phyloP scores from a whole-genome alignment of 2,113 vertebrate species.

The Pluvianellus socialis region DNA sequence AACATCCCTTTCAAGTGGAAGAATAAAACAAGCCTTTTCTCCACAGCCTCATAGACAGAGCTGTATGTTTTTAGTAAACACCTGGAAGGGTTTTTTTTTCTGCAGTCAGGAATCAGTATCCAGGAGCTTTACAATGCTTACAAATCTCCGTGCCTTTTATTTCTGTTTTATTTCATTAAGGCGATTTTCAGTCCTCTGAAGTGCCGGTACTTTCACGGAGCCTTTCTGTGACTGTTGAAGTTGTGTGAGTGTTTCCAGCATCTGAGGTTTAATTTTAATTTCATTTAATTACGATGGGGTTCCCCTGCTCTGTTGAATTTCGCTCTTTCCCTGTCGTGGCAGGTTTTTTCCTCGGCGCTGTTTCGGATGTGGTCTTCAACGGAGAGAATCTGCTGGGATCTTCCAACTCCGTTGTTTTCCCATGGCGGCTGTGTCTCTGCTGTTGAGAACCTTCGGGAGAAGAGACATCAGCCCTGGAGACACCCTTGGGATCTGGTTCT shows the following conservation, averaged over 20 bases:
- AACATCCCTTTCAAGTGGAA: background rate
- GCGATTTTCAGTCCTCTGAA: background rate
- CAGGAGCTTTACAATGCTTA: background rate
- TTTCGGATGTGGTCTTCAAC: fast-evolving
- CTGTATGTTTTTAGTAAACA: background rate
- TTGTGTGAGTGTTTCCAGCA: background rate
- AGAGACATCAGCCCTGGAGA: background rate
- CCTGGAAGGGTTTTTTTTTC: background rate
- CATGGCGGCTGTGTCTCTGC: fast-evolving
- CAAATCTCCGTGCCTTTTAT: background rate
- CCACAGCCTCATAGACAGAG: background rate
- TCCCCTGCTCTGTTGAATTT: background rate
- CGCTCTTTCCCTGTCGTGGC: background rate
- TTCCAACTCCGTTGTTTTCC: background rate
- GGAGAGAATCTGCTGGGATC: background rate
- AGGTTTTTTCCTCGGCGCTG: background rate
- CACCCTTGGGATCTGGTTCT: background rate
- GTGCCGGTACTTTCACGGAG: background rate
- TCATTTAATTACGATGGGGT: background rate
- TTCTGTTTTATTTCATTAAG: background rate
- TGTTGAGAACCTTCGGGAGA: fast-evolving
- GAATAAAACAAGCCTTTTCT: background rate
- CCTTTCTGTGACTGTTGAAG: background rate
- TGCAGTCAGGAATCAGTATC: background rate
- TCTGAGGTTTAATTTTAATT: background rate